Conservation (phyloP, 2,113 vertebrate species). For the Myrmecobius fasciatus region DNA sequence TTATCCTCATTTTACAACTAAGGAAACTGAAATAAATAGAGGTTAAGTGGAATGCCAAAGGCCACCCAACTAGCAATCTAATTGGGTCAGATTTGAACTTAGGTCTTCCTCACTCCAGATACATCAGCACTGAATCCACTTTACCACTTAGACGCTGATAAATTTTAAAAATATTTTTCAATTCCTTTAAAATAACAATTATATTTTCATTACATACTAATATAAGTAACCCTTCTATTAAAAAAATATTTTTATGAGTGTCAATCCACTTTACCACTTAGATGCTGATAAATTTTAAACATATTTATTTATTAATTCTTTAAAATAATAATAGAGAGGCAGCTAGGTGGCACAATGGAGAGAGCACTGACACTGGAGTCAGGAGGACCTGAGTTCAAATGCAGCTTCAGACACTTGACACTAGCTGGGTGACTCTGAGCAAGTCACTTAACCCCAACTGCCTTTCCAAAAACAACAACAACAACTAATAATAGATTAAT, state of each 20-base stretch:
- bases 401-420: too few species aligned
- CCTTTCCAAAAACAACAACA: too few species aligned
- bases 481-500: not conserved
- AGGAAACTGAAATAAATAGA: not conserved
- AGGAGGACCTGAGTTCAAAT: too few species aligned
- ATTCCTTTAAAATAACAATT: not conserved
- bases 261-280: too few species aligned
- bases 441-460: too few species aligned
- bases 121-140: not conserved
- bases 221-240: not conserved
- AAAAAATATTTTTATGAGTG: not conserved
- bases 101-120: not conserved
- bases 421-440: too few species aligned
- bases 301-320: too few species aligned
- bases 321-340: too few species aligned
- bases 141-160: not conserved
- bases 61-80: not conserved
- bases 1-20: not conserved
- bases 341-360: too few species aligned
- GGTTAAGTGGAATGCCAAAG: not conserved
- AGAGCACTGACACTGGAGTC: too few species aligned
- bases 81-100: not conserved
- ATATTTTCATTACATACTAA: not conserved
- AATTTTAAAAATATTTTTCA: not conserved
- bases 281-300: too few species aligned